These are phyloP conservation scores for Stenichneumon culpator DNA, from an alignment of 2,888 invertebrate genomes.

Conservation along the genomic window DNA sequence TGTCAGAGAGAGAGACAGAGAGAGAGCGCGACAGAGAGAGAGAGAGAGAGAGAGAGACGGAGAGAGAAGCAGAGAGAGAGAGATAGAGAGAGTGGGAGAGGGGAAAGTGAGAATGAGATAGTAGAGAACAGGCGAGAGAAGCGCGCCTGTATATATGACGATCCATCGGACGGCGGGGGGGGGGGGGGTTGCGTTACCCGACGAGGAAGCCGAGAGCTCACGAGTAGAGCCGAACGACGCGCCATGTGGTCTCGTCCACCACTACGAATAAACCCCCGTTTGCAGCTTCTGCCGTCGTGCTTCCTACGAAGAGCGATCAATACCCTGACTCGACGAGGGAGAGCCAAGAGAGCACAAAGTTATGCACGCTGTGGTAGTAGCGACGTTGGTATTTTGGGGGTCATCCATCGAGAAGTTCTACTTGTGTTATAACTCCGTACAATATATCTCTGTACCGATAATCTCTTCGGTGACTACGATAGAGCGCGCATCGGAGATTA, in stretches of 20 bases:
- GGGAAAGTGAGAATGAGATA: slow-evolving; percentile 62
- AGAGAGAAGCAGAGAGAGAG: slow-evolving; percentile 29
- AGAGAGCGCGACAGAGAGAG: slow-evolving; percentile 15
- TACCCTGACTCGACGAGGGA: slow-evolving; percentile 74
- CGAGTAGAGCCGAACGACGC: slow-evolving; percentile 80
- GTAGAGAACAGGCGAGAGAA: slow-evolving; percentile 54
- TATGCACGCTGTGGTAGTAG: slow-evolving; percentile 76
- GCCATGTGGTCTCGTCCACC: slow-evolving; percentile 81
- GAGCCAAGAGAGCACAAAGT: slow-evolving; percentile 82
- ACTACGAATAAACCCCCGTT: slow-evolving; percentile 46
- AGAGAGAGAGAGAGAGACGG: slow-evolving; percentile 25
- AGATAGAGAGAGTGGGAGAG: neutral
- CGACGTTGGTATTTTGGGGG: slow-evolving; percentile 76
- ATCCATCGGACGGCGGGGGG: slow-evolving; percentile 52
- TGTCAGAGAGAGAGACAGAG: slow-evolving; percentile 19
- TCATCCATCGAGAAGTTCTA: slow-evolving; percentile 69
- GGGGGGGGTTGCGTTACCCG: slow-evolving; percentile 66
- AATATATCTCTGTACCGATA: neutral
- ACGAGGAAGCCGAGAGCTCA: slow-evolving; percentile 68
- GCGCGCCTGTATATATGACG: slow-evolving; percentile 40
- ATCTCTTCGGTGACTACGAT: slow-evolving; percentile 4
- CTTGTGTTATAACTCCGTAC: slow-evolving; percentile 21
- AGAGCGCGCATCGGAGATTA: slow-evolving; percentile 5
- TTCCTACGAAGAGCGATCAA: slow-evolving; percentile 80
- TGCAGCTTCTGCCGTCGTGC: slow-evolving; percentile 66